phyloP scores from a whole-genome alignment of 2,113 vertebrate genomes.

The Pelecanus crispus region DNA sequence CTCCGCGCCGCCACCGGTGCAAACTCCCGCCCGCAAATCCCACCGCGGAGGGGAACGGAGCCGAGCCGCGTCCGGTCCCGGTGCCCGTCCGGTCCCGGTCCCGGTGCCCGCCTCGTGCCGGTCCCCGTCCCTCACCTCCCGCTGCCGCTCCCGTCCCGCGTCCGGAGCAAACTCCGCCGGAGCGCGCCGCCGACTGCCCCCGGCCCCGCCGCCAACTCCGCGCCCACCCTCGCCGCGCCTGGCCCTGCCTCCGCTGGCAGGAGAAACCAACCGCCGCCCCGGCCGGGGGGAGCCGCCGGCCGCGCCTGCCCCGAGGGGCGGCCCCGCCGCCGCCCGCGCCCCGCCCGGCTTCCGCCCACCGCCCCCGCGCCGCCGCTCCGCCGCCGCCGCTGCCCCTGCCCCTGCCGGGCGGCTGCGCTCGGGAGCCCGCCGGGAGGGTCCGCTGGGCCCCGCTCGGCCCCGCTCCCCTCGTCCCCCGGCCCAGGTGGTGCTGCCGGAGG shows the following conservation, averaged over 20 bases:
- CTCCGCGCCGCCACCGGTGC: background rate
- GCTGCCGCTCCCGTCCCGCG: background rate
- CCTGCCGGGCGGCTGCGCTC: no score
- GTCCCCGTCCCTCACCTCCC: background rate
- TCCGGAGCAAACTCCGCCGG: background rate
- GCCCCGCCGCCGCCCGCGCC: background rate
- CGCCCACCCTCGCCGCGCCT: constrained; percentile 1
- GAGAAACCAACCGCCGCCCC: constrained; percentile 56
- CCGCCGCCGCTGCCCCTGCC: no score
- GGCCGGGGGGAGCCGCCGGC: background rate
- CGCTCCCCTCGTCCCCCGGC: background rate
- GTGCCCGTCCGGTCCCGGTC: no score
- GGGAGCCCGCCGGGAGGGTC: background rate
- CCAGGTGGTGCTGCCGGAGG: background rate
- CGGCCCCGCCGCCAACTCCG: background rate
- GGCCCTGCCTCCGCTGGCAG: constrained; percentile 58
- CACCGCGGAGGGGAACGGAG: background rate
- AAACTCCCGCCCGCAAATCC: background rate
- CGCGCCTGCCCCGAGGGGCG: background rate
- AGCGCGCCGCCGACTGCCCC: background rate
- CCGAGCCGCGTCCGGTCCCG: background rate
- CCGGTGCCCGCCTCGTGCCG: no score
- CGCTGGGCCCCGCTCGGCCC: accelerated
- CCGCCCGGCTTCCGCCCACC: background rate
- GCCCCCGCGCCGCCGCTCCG: background rate